A percentile compares a stretch with the other conserved stretches of the same genome.
Conservation (phyloP, 2,113 vertebrate species). For the Athene cunicularia region DNA sequence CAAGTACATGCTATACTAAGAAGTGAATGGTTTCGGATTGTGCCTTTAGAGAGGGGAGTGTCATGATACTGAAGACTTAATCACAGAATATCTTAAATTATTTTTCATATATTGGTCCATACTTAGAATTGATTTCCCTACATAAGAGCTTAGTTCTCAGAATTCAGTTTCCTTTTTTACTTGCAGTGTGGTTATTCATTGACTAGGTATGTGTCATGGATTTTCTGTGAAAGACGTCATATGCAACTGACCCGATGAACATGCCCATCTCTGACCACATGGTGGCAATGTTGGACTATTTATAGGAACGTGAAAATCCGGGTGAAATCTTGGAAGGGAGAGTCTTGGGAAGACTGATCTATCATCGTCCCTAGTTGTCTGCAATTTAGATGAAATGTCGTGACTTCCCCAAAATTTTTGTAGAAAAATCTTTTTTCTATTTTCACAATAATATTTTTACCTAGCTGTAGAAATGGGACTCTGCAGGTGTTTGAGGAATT, state of each 20-base stretch:
- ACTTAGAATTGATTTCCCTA: background rate
- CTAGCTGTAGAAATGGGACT: background rate
- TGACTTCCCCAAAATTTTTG: background rate
- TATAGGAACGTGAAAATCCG: background rate
- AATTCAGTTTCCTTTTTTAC: background rate
- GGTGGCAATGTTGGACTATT: conserved; percentile 67
- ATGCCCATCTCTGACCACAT: background rate
- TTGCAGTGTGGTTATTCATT: background rate
- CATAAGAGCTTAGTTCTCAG: background rate
- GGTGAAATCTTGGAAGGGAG: background rate
- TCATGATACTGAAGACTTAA: background rate
- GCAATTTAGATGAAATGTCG: background rate
- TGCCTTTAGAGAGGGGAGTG: conserved; percentile 1
- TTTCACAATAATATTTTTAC: conserved; percentile 59
- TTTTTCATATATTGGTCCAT: background rate
- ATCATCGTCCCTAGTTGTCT: background rate
- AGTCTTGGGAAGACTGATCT: background rate
- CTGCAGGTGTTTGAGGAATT: background rate
- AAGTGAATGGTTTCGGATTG: background rate
- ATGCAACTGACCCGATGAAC: background rate
- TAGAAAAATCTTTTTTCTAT: conserved; percentile 64
- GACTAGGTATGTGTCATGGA: background rate
- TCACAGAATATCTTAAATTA: background rate
- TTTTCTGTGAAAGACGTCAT: background rate
- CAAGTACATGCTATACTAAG: background rate